Conservation (phyloP, 2,888 invertebrate species). For the Trichogramma evanescens region DNA sequence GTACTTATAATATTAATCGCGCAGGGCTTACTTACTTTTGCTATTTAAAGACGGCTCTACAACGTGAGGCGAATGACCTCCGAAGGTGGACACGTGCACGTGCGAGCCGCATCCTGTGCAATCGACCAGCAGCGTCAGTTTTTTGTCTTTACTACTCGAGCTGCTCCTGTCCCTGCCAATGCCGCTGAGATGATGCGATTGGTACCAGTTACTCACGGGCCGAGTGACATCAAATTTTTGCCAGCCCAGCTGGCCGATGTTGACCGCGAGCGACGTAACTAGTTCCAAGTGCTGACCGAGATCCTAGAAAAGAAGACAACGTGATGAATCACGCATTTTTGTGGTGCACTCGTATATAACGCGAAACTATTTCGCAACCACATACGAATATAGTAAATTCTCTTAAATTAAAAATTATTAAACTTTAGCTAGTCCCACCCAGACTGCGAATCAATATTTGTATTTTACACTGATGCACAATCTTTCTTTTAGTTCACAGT, state of each 20-base stretch:
- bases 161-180: too few species aligned
- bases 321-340: too few species aligned
- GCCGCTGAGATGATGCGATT: slow-evolving; percentile 28
- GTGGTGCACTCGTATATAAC: too few species aligned
- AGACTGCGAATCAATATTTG: too few species aligned
- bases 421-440: too few species aligned
- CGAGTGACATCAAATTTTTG: slow-evolving; percentile 77
- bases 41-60: slow-evolving; percentile 41
- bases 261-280: slow-evolving; percentile 48
- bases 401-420: too few species aligned
- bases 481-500: too few species aligned
- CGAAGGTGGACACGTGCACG: slow-evolving; percentile 57
- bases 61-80: slow-evolving; percentile 40
- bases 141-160: slow-evolving; percentile 45
- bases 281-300: slow-evolving; percentile 42
- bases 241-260: slow-evolving; percentile 70
- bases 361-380: too few species aligned
- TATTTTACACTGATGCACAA: too few species aligned
- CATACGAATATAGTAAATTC: too few species aligned
- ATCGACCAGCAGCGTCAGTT: slow-evolving; percentile 73
- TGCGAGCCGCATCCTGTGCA: slow-evolving; percentile 72
- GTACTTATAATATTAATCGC: too few species aligned
- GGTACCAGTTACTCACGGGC: slow-evolving; percentile 71
- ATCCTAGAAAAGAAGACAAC: slow-evolving; percentile 31
- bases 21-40: slow-evolving; percentile 32